Evolutionary conservation across 2,113 vertebrate genomes (phyloP), one percentile per base, ranked within the genome.

Genomic region (Xyliphius kryptos): DNA sequence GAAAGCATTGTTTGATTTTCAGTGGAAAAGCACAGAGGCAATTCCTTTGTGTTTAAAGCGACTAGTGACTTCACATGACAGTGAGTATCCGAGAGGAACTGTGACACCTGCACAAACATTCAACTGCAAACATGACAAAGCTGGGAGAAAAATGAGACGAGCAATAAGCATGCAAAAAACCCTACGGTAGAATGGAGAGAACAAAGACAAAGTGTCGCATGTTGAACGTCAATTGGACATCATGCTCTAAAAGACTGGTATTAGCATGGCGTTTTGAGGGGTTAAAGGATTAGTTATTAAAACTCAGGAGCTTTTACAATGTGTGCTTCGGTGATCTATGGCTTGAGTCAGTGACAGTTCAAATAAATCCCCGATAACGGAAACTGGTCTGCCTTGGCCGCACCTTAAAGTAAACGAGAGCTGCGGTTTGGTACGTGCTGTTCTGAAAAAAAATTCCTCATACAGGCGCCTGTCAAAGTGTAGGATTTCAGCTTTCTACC

Each of bases 281-380:
- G 16, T 36, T 32, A 60, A 48, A 21, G 19, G 47, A 22, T 32
- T 6, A 19, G 61, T 0, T 19, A 20, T n/a, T 62, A 37, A 7
- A n/a, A 9, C 20, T 10, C 19, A 14, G 17, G 16, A 20, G 9
- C 47, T 8, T 38, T 37, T 3, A 13, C 32, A 7, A 4, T 20
- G 8, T 44, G 40, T 19, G 43, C 19, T 63, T 43, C 16, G 32
- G 6, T 5, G 21, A 41, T 19, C 19, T 32, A 16, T 13, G 61
- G 22, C 38, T 32, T 22, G 3, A 15, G 49, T 54, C 50, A 16
- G 5, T 1, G 50, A 63, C 61, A 44, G n/a, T 12, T 14, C 11
- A 32, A 46, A 52, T 16, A 41, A 15, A 61, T 32, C 52, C n/a
- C 46, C 7, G 22, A 49, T 49, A 41, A 62, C 19, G 19, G 48